phyloP scores from a whole-genome alignment of 2,888 invertebrate species.

The Caenorhabditis becei region DNA sequence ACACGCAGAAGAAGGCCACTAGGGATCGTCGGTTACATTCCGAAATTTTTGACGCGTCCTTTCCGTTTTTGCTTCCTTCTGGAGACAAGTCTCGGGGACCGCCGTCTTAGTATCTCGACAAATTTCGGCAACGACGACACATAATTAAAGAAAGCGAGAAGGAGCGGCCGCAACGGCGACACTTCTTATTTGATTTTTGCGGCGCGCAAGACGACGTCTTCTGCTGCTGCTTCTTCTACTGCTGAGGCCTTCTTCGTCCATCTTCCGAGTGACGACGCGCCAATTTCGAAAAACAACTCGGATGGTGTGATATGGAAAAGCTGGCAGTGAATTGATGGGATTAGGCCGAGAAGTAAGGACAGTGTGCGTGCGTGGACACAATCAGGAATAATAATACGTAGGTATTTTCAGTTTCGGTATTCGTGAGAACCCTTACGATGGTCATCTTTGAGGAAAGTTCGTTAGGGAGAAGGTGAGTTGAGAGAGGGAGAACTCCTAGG shows the following conservation, averaged over 20 bases:
- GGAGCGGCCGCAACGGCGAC: slow-evolving; percentile 47
- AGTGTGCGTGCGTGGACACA: neutral
- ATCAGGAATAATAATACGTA: neutral
- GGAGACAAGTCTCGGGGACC: slow-evolving; percentile 13
- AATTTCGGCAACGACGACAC: slow-evolving; percentile 53
- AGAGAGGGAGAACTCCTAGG: too few relatives aligned
- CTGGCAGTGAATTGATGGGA: slow-evolving; percentile 16
- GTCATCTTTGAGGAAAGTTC: neutral
- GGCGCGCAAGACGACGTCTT: slow-evolving; percentile 15
- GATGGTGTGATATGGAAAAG: neutral
- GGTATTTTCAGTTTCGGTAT: slow-evolving; percentile 1
- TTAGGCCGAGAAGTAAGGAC: neutral
- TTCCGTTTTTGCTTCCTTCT: slow-evolving; percentile 28
- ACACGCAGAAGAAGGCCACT: slow-evolving; percentile 24
- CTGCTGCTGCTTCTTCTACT: slow-evolving; percentile 11
- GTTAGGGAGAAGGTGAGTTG: neutral
- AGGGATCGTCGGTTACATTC: slow-evolving; percentile 15
- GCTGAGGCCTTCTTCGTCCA: slow-evolving; percentile 18
- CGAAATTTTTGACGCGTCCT: slow-evolving; percentile 52
- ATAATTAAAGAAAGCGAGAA: slow-evolving; percentile 56
- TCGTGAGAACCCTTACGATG: neutral
- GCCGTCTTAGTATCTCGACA: slow-evolving; percentile 20
- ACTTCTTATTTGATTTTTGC: slow-evolving; percentile 57
- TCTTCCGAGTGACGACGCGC: slow-evolving; percentile 5
- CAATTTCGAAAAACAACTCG: slow-evolving; percentile 13